These are phyloP conservation scores for Oryzias curvinotus DNA, from an alignment of 2,113 vertebrate species.

Conservation along the genomic window DNA sequence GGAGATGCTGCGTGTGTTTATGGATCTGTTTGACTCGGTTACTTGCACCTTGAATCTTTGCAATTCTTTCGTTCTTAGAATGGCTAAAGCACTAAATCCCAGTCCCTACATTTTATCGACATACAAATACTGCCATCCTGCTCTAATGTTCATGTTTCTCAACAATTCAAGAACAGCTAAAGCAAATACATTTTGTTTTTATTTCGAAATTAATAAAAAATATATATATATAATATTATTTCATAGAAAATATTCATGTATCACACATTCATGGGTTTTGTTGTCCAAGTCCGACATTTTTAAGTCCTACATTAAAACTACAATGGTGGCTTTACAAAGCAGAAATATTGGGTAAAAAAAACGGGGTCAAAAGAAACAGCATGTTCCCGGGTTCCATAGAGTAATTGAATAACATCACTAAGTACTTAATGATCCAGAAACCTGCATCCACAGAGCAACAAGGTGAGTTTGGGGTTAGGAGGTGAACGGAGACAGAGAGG, in stretches of 20 bases:
- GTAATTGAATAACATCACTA: slow-evolving; percentile 9
- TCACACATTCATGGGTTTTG: too few relatives aligned
- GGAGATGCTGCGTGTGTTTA: slow-evolving; percentile 2
- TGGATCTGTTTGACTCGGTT: slow-evolving; percentile 19
- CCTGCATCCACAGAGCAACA: slow-evolving; percentile 41
- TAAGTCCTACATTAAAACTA: slow-evolving; percentile 3
- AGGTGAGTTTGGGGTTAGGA: slow-evolving; percentile 52
- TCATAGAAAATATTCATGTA: too few relatives aligned
- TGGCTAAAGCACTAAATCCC: slow-evolving; percentile 39
- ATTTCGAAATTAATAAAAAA: too few relatives aligned
- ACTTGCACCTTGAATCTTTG: slow-evolving; percentile 36
- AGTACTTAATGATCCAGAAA: slow-evolving; percentile 19
- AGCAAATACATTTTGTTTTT: too few relatives aligned
- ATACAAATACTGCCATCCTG: too few relatives aligned
- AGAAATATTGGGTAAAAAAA: slow-evolving; percentile 16
- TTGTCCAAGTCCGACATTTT: background rate
- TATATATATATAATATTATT: too few relatives aligned
- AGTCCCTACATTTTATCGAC: background rate
- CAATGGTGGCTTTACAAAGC: slow-evolving; percentile 19
- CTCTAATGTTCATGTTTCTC: too few relatives aligned
- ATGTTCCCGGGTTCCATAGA: background rate
- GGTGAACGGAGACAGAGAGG: slow-evolving; percentile 41
- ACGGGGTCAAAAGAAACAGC: slow-evolving; percentile 15
- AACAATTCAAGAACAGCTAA: too few relatives aligned
- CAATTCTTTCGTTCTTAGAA: slow-evolving; percentile 43